Conservation (phyloP, 2,888 invertebrate species). For the Poecilus cupreus region DNA sequence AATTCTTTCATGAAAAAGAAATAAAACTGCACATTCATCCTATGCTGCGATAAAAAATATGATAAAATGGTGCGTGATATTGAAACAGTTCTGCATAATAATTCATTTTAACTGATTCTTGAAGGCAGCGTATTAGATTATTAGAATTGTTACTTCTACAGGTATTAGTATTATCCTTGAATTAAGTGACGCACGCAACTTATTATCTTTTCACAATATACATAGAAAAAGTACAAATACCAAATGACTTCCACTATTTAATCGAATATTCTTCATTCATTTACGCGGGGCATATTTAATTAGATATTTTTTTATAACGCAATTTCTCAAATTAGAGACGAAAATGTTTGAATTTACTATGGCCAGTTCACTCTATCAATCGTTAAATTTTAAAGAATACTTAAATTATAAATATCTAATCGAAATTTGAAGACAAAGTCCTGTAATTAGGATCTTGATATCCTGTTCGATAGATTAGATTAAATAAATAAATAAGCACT, state of each 20-base stretch:
- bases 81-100: constrained; percentile 20
- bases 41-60: neutral
- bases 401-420: no score
- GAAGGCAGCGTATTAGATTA: neutral
- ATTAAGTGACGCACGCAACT: constrained; percentile 14
- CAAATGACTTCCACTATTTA: neutral
- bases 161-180: constrained; percentile 11
- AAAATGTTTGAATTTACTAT: no score
- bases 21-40: constrained; percentile 17
- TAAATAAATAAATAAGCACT: no score
- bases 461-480: no score
- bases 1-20: constrained; percentile 25
- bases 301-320: no score
- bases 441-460: no score
- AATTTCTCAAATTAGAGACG: no score
- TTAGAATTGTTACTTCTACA: neutral
- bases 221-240: constrained; percentile 10
- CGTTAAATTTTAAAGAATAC: no score
- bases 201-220: neutral
- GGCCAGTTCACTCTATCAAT: no score
- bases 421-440: no score
- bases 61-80: constrained; percentile 28
- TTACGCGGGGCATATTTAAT: neutral
- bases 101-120: neutral
- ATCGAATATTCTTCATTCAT: neutral